Percentiles rank a stretch among this genome's conserved stretches.
Evolutionary conservation across 2,113 vertebrate genomes (phyloP).

Genomic region (Psilopsiagon aymara): DNA sequence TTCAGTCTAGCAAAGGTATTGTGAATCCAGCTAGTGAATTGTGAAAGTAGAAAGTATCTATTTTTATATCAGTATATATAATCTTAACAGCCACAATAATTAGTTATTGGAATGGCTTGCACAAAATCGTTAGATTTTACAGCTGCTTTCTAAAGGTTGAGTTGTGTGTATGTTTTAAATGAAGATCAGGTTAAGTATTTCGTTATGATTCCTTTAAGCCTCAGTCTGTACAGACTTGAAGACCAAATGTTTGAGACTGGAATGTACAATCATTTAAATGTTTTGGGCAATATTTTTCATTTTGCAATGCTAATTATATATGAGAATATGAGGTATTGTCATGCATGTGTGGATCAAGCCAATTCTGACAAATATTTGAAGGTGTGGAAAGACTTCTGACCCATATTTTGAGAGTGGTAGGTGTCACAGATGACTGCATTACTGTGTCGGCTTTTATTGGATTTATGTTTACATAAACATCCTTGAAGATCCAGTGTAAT

Average conservation of each 20-base stretch:
- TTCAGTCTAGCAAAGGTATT: neutral
- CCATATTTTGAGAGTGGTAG: neutral
- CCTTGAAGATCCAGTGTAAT: neutral
- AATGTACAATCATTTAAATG: neutral
- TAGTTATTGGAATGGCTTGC: neutral
- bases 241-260: neutral
- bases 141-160: neutral
- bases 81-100: neutral
- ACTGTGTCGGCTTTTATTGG: neutral
- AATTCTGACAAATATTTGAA: neutral
- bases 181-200: neutral
- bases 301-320: neutral
- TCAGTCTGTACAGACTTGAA: neutral
- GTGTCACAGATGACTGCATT: neutral
- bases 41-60: neutral
- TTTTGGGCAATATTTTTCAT: neutral
- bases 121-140: neutral
- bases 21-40: neutral
- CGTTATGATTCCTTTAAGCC: neutral
- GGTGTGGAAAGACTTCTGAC: neutral
- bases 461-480: constrained; percentile 23
- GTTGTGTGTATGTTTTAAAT: neutral
- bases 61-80: neutral
- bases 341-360: neutral
- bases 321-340: neutral